Evolutionary conservation across 2,797 vertebrate genomes (phyloP).

Genomic region (Lophius americanus): DNA sequence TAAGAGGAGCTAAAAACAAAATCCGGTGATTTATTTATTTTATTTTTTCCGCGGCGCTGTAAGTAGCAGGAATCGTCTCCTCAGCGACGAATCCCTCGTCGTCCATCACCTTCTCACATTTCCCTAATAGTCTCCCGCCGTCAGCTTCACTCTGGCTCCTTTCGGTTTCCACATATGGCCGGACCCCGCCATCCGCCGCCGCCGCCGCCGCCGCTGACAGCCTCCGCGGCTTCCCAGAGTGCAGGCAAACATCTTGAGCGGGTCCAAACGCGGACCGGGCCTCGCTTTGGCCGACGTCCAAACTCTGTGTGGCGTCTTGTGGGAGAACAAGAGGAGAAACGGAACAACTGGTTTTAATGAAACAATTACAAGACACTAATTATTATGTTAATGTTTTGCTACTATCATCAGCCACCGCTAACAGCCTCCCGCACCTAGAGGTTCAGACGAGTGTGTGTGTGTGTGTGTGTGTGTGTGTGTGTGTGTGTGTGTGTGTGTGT

Average conservation of each 20-base stretch:
- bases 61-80: not conserved
- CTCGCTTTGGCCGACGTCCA: slow-evolving; percentile 98
- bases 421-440: slow-evolving; percentile 99
- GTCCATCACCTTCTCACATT: not conserved
- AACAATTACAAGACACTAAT: slow-evolving; percentile 99
- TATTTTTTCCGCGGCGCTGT: too few species aligned
- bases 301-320: slow-evolving; percentile 95
- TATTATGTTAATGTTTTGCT: slow-evolving; percentile 99
- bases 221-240: slow-evolving; percentile 69
- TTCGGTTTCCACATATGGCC: slow-evolving; percentile 87
- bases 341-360: slow-evolving; percentile 99
- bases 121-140: not conserved
- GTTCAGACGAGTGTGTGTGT: slow-evolving; percentile 82
- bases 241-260: slow-evolving; percentile 91
- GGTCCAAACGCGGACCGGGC: slow-evolving; percentile 91
- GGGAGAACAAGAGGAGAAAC: slow-evolving; percentile 99
- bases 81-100: not conserved
- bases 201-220: slow-evolving; percentile 74
- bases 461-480: slow-evolving; percentile 22
- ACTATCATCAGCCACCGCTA: slow-evolving; percentile 99
- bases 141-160: slow-evolving; percentile 63
- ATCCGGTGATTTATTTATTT: too few species aligned
- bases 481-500: slow-evolving; percentile 43
- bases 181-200: slow-evolving; percentile 40
- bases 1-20: too few species aligned